Conservation (phyloP, 2,888 invertebrate genomes). For the Drosophila cracens region DNA sequence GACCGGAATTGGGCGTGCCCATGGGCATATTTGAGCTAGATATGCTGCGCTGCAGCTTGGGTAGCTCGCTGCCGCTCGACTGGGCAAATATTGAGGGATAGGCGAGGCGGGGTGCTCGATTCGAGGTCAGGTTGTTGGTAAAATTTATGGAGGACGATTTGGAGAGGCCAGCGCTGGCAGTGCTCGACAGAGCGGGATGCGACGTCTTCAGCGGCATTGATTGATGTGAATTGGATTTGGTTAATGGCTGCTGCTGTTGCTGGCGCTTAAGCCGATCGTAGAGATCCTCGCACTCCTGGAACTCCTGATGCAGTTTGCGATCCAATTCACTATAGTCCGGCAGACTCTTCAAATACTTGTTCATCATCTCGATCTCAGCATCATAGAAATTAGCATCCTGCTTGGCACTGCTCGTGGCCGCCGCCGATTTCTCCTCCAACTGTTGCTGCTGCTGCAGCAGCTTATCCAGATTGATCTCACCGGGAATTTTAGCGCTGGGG, state of each 20-base stretch:
- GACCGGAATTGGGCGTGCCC: constrained; percentile 32
- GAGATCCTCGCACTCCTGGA: constrained; percentile 84
- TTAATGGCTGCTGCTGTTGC: constrained; percentile 76
- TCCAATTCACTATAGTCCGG: constrained; percentile 85
- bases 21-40: constrained; percentile 83
- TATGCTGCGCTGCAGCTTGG: constrained; percentile 83
- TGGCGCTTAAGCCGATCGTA: constrained; percentile 83
- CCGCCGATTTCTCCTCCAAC: constrained; percentile 77
- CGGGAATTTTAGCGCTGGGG: constrained; percentile 10
- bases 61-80: constrained; percentile 39
- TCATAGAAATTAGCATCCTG: constrained; percentile 84
- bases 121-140: constrained; percentile 43
- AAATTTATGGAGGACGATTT: constrained; percentile 81
- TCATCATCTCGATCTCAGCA: constrained; percentile 85
- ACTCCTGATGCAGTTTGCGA: constrained; percentile 84
- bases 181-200: constrained; percentile 3
- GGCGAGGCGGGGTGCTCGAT: constrained; percentile 68
- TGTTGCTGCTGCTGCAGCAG: constrained; percentile 79
- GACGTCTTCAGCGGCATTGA: constrained; percentile 51
- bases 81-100: constrained; percentile 83
- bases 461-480: constrained; percentile 74
- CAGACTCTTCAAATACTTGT: constrained; percentile 85
- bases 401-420: constrained; percentile 75
- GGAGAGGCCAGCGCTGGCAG: constrained; percentile 47
- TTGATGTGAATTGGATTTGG: constrained; percentile 84